Base-by-base conservation (phyloP, 2,113 vertebrate species). In the Oncorhynchus mykiss region DNA sequence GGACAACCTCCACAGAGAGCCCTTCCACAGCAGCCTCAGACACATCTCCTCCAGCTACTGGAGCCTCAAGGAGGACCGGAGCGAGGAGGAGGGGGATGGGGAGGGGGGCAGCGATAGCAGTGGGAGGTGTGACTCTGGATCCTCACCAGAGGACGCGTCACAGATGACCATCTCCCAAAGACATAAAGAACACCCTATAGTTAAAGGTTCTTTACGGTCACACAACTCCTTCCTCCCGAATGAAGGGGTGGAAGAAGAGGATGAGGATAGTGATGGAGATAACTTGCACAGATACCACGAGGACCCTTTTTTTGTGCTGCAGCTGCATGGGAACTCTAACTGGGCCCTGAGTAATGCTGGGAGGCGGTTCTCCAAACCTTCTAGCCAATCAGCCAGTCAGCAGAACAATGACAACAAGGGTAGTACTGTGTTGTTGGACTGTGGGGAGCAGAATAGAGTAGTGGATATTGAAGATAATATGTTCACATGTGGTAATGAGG, bases 191-290 rank as follows among this genome's bases (percentile, higher is more conserved):
- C 31, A 60, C 90, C 90, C 76, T 48, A 84, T 82, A 70, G 92
- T 86, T 65, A 77, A 79, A 78, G 74, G 48, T 12, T 51, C n/a
- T 57, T 75, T 76, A 65, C 81, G 88, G 7, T 86, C 91, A 1
- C 94, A 93, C 85, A 98, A 99, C 72, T 95, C 96, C 14, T 99
- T 99, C 86, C 88, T 96, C 16, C 87, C 94, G 22, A 94, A 82
- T 2, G 79, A 91, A 18, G 89, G 93, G 9, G 90, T 93, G 27
- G 93, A 95, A 20, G 91, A 91, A 11, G 88, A 95, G 31, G 94
- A 95, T 48, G 91, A 91, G 8, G 89, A 92, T 3, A 80, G 84
- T 0, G 90, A 89, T 16, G 91, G 88, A 25, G 91, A 89, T 60
- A 93, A 92, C 80, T 79, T 94, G 66, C 90, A 92, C 82, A 88